A percentile compares a stretch with the other conserved stretches of the same genome.
phyloP scores from a whole-genome alignment of 2,113 vertebrate species.

The Paedocypris sp. region DNA sequence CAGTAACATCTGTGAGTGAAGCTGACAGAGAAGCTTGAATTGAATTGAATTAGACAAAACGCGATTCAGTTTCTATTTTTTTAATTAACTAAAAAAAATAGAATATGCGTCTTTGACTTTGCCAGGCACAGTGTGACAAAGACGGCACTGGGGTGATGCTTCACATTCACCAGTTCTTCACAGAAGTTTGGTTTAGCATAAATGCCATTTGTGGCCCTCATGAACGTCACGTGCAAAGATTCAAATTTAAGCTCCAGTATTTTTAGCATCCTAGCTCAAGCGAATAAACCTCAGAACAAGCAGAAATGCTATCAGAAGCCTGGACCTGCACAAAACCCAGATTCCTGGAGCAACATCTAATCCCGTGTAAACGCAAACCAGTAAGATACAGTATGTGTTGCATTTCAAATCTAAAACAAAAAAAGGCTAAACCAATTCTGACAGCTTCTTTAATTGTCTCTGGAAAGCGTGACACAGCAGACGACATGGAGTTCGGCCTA shows the following conservation, averaged over 20 bases:
- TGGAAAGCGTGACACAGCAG: background rate
- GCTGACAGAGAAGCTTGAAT: no score
- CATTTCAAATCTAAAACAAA: no score
- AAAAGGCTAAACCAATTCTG: background rate
- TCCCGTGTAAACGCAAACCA: background rate
- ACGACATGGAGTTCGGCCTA: background rate
- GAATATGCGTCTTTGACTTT: no score
- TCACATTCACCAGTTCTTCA: background rate
- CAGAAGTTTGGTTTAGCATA: background rate
- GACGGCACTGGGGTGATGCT: background rate
- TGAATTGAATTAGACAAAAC: no score
- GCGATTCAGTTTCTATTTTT: no score
- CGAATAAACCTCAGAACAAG: slow-evolving; percentile 39
- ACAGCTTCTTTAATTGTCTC: background rate
- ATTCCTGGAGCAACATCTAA: background rate
- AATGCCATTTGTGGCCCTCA: slow-evolving; percentile 26
- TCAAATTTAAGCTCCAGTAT: slow-evolving; percentile 51
- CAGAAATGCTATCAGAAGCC: no score
- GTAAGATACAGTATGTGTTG: no score
- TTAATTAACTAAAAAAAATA: no score
- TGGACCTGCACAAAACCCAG: no score
- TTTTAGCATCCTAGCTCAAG: slow-evolving; percentile 53
- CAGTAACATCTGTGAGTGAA: no score
- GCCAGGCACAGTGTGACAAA: background rate
- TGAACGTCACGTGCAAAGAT: slow-evolving; percentile 35